Evolutionary conservation across 2,113 vertebrate species (phyloP), one percentile per base, ranked within the genome.

Genomic region (Rhombomys opimus): DNA sequence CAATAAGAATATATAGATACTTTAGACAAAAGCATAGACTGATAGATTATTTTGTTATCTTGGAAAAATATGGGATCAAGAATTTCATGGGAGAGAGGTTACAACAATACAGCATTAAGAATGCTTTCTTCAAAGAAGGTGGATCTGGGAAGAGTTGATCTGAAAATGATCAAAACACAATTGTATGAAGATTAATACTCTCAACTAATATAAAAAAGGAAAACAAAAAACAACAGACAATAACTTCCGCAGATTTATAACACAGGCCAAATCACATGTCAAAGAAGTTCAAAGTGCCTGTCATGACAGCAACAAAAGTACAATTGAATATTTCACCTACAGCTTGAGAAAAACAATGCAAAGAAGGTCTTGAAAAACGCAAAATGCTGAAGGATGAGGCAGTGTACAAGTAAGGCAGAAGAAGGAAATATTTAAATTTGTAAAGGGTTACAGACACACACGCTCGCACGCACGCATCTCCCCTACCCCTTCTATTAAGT

Each of bases 11-110:
- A 78, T 35, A 17, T 46, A 75, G 82, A 81, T 67, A 78, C 54
- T 95, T 81, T 93, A 86, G 27, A 97, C 30, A 12, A 92, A 67
- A 41, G 35, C 25, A 94, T 59, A 82, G 23, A 46, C 50, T 23
- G 1, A 93, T 59, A 75, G 52, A 90, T 18, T 67, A 91, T 41
- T 92, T 88, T 67, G 11, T 57, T 90, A 4, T 89, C 38, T 27
- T 94, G 93, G 82, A 2, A 35, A 94, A 73, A 82, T 12, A 90
- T 88, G 78, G 81, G 78, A 80, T 75, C 81, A 59, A 82, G 6
- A 15, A 50, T 68, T 96, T 88, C 38, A 77, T 41, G 12, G 15
- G 6, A 10, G 41, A 30, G 22, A 50, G 80, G 76, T 23, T 27
- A 91, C 20, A 84, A 52, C 89, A 94, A 91, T 70, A 5, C 7